These are phyloP conservation scores for Phortica variegata DNA, from an alignment of 1,140 invertebrate species.

Conservation along the genomic window DNA sequence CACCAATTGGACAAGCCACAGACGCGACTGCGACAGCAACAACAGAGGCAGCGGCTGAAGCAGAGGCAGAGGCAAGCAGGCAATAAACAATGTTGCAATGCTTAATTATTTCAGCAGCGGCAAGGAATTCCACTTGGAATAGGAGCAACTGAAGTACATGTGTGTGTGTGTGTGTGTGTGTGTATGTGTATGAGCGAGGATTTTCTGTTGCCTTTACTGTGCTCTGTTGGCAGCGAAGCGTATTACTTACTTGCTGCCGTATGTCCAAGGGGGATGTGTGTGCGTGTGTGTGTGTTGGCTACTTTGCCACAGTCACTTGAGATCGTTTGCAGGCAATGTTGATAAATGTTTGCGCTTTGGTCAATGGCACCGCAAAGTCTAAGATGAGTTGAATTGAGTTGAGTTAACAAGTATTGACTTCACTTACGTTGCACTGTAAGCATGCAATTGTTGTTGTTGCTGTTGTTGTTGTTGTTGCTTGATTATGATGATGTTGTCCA, in stretches of 20 bases:
- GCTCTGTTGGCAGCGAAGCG: too few relatives aligned
- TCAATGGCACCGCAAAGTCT: constrained; percentile 52
- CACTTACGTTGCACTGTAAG: too few relatives aligned
- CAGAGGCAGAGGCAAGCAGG: constrained; percentile 6
- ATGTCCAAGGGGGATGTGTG: constrained; percentile 2
- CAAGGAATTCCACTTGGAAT: constrained; percentile 55
- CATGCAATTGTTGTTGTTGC: constrained; percentile 43
- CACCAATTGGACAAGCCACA: constrained; percentile 38
- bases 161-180: too few relatives aligned
- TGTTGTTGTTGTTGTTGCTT: constrained; percentile 39
- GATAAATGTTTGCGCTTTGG: constrained; percentile 25
- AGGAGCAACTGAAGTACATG: too few relatives aligned
- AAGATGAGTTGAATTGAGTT: too few relatives aligned
- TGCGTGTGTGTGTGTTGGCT: constrained; percentile 35
- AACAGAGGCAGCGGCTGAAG: constrained; percentile 11
- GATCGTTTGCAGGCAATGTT: constrained; percentile 46
- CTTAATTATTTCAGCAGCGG: constrained; percentile 55
- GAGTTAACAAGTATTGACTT: too few relatives aligned
- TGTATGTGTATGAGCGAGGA: too few relatives aligned
- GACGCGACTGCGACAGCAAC: constrained; percentile 10
- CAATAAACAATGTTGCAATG: constrained; percentile 53
- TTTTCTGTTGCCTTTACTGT: constrained; percentile 33
- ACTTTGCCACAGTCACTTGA: constrained; percentile 43
- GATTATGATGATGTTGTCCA: too few relatives aligned
- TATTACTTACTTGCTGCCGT: constrained; percentile 14